Base-by-base conservation (phyloP, 1,140 invertebrate genomes). In the Bombyx mandarina region DNA sequence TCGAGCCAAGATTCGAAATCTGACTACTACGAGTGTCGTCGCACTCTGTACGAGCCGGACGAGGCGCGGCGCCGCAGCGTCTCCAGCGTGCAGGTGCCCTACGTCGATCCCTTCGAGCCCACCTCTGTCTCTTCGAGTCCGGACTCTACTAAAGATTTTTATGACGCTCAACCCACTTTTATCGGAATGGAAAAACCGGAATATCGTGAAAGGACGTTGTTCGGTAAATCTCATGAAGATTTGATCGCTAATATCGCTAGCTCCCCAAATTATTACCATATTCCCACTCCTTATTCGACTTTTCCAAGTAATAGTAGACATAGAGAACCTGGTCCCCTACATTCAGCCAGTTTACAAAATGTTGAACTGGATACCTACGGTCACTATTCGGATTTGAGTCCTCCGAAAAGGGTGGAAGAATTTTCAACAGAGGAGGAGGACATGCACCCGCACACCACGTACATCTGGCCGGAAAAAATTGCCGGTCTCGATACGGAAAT, bases 1-100 rank as follows among this genome's bases (percentile, higher is more conserved):
- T 93, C 92, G 2, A 92, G 91, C 71, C 91, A 91, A 69, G 91
- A 92, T 72, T 93, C 91, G 0, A 92, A 92, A 62, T 89, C 88
- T 5, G 88, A 89, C 67, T 89, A 89, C 69, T 88, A 88, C 55
- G 88, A 89, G 54, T 86, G 85, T 59, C 86, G 87, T 68, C 86
- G 82, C 65, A 80, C 75, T 63, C 69, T 85, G 43, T 88, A 87
- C 54, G 88, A 88, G 43, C 66, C 73, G 8, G 79, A 85, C 10
- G 80, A 83, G 8, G 59, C 77, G 6, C 65, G 82, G 59, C 74
- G 82, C 10, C 78, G 82, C 43, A 82, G 80, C 60, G 62, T 76
- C 18, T 71, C 77, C 8, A 84, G 77, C 53, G 71, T 83, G 52
- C 84, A 84, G 55, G 79, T 79, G 52, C 73, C 76, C 55, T 87